Conservation (phyloP, 1,140 invertebrate species). For the Panagrolaimus sp. region DNA sequence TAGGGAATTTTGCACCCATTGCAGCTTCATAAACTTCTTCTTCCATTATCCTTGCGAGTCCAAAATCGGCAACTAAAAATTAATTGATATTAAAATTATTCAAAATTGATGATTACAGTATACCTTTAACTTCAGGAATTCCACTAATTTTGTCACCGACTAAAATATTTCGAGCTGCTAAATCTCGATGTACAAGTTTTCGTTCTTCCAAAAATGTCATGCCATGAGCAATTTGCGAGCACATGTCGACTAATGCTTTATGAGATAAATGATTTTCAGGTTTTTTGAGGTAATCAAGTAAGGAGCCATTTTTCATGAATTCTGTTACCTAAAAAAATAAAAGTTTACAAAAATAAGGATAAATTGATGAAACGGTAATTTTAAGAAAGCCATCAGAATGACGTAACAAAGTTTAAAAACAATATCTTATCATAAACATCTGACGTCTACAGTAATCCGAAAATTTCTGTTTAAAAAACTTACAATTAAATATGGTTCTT, state of each 20-base stretch:
- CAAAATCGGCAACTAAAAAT: slow-evolving; percentile 80
- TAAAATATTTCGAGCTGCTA: slow-evolving; percentile 89
- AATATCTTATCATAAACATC: too few species aligned
- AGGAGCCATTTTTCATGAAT: slow-evolving; percentile 86
- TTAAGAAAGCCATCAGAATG: too few species aligned
- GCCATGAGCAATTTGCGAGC: slow-evolving; percentile 68
- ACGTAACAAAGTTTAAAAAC: too few species aligned
- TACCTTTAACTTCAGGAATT: slow-evolving; percentile 66
- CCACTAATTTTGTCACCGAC: slow-evolving; percentile 84
- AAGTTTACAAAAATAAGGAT: too few species aligned
- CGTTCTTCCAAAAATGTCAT: slow-evolving; percentile 57
- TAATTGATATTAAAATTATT: slow-evolving; percentile 76
- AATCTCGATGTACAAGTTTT: slow-evolving; percentile 73
- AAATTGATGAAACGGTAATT: too few species aligned
- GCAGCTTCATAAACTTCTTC: slow-evolving; percentile 95
- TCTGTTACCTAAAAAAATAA: slow-evolving; percentile 66
- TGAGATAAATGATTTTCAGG: slow-evolving; percentile 78
- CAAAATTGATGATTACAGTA: slow-evolving; percentile 68
- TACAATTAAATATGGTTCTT: slow-evolving; percentile 93
- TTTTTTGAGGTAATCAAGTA: slow-evolving; percentile 75
- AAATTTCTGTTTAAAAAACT: too few species aligned
- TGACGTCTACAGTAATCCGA: too few species aligned
- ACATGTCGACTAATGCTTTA: slow-evolving; percentile 81
- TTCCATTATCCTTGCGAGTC: slow-evolving; percentile 86
- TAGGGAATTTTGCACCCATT: slow-evolving; percentile 64